A percentile compares a stretch with the other conserved stretches of the same genome.
Conservation (phyloP, 2,797 vertebrate genomes). For the Helostoma temminkii region DNA sequence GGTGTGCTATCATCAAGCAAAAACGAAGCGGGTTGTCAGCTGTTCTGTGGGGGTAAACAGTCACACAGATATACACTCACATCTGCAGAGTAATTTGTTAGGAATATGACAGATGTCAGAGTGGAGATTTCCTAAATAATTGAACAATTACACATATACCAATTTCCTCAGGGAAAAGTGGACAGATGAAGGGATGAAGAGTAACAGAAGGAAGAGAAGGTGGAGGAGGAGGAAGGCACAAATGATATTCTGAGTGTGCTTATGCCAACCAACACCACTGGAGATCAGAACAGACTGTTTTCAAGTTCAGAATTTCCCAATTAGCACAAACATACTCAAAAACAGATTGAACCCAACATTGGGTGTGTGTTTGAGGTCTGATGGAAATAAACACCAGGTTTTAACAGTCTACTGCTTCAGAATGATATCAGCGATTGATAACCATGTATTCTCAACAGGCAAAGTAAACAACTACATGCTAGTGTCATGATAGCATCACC, state of each 20-base stretch:
- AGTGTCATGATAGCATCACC: slow-evolving; percentile 80
- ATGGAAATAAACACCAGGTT: not conserved
- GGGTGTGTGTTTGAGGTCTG: not conserved
- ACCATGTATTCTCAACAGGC: not conserved
- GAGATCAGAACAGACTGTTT: slow-evolving; percentile 62
- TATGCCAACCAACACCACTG: slow-evolving; percentile 59
- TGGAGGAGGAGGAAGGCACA: slow-evolving; percentile 37
- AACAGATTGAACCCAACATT: slow-evolving; percentile 6
- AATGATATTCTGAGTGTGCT: slow-evolving; percentile 67
- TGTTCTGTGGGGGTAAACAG: slow-evolving; percentile 5
- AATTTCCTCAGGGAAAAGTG: slow-evolving; percentile 49
- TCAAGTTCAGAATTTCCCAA: slow-evolving; percentile 48
- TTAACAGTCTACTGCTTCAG: not conserved
- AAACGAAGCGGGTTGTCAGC: slow-evolving; percentile 21
- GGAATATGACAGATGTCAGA: slow-evolving; percentile 75
- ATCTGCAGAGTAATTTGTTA: slow-evolving; percentile 55
- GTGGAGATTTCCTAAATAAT: slow-evolving; percentile 73
- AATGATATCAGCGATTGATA: not conserved
- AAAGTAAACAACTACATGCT: not conserved
- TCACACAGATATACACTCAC: slow-evolving; percentile 20
- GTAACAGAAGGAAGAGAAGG: slow-evolving; percentile 20
- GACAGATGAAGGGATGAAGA: slow-evolving; percentile 39
- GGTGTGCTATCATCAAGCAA: not conserved
- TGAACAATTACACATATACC: slow-evolving; percentile 67
- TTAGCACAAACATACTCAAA: slow-evolving; percentile 36